Percentiles rank a stretch among this genome's conserved stretches.
These are phyloP conservation scores for Rhingia campestris DNA, from an alignment of 2,888 invertebrate genomes.

Conservation along the genomic window DNA sequence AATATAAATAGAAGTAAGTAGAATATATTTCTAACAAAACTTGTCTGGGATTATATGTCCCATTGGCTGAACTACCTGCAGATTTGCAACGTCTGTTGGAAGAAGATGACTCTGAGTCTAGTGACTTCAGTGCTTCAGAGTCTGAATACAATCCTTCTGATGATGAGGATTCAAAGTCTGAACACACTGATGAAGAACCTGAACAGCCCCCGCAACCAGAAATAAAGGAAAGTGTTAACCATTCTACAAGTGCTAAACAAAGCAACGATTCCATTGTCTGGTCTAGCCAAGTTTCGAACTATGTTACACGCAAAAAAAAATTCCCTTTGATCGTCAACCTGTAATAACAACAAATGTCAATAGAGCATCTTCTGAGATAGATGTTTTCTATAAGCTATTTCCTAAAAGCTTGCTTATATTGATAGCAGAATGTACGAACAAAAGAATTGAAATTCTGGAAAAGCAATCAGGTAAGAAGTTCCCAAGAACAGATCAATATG, in stretches of 20 bases:
- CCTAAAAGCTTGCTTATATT: constrained; percentile 47
- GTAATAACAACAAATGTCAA: constrained; percentile 28
- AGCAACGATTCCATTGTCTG: constrained; percentile 12
- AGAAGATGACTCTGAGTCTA: not conserved
- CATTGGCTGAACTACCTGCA: constrained; percentile 13
- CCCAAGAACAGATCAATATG: constrained; percentile 24
- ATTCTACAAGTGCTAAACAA: constrained; percentile 24
- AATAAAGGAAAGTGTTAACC: constrained; percentile 17
- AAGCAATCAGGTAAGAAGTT: constrained; percentile 33
- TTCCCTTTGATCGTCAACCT: constrained; percentile 28
- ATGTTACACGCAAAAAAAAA: constrained; percentile 28
- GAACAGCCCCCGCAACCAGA: constrained; percentile 11
- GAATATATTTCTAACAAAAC: constrained; percentile 21
- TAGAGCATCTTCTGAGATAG: constrained; percentile 24
- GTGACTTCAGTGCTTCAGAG: constrained; percentile 16
- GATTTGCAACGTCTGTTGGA: constrained; percentile 16
- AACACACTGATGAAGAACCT: constrained; percentile 7
- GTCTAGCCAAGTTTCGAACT: constrained; percentile 19
- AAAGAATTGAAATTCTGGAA: constrained; percentile 41
- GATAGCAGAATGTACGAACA: constrained; percentile 51
- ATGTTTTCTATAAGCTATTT: constrained; percentile 40
- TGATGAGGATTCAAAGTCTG: constrained; percentile 12
- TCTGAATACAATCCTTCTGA: constrained; percentile 23
- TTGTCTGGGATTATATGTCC: constrained; percentile 17
- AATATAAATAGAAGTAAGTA: constrained; percentile 15